A percentile compares a stretch with the other conserved stretches of the same genome.
Evolutionary conservation across 92 coral and sea anemone genomes (phyloP).

Genomic region (Scolanthus callimorphus): DNA sequence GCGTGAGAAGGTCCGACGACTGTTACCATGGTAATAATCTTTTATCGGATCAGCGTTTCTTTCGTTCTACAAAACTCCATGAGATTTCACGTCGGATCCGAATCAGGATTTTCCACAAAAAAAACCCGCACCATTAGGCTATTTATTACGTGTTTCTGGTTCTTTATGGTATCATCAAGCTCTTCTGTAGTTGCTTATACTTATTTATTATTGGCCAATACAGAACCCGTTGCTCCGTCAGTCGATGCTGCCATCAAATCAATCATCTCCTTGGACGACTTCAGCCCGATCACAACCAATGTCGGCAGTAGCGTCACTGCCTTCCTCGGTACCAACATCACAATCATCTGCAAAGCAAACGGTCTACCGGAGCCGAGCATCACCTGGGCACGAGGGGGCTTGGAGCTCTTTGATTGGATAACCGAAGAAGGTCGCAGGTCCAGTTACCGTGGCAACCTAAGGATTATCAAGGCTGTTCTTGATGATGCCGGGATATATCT

Average conservation of each 20-base stretch:
- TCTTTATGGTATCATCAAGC: too few species aligned
- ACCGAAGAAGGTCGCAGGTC: background rate
- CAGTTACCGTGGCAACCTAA: constrained; percentile 26
- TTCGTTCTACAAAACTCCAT: too few species aligned
- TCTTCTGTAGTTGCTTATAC: too few species aligned
- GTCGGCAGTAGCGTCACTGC: constrained; percentile 51
- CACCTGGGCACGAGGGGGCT: constrained; percentile 60
- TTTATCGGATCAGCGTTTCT: too few species aligned
- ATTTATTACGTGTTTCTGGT: too few species aligned
- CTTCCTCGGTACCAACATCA: constrained; percentile 49
- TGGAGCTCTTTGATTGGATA: constrained; percentile 5
- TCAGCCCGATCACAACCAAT: background rate
- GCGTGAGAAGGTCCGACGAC: too few species aligned
- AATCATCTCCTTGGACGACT: constrained; percentile 28
- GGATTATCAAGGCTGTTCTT: constrained; percentile 8
- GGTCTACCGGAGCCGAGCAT: constrained; percentile 74
- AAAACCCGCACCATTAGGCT: too few species aligned
- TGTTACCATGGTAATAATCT: too few species aligned
- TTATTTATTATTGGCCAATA: too few species aligned
- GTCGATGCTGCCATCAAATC: constrained; percentile 37
- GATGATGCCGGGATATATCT: constrained; percentile 49
- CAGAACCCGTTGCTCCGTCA: constrained; percentile 37
- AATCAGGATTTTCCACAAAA: too few species aligned
- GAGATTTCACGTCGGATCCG: too few species aligned
- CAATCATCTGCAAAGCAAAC: constrained; percentile 51